Base-by-base conservation (phyloP, 1,140 invertebrate genomes). In the Eueides isabella region DNA sequence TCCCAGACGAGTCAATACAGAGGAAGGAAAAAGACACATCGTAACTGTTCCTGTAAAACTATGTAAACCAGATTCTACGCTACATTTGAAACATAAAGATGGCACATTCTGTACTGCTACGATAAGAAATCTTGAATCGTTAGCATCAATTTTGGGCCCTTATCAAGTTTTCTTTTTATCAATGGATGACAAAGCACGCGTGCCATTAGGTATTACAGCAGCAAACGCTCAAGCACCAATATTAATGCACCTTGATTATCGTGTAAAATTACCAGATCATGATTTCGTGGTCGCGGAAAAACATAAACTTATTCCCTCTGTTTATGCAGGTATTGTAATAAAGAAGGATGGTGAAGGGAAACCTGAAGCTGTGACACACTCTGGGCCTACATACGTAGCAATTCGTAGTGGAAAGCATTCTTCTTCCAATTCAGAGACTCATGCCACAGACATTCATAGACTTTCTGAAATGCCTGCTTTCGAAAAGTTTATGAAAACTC, bases 141-240 rank as follows among this genome's bases (percentile, higher is more conserved):
- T 75, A 75, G 79, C 73, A 71, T 77, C 73, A 74, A 75, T 80
- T 77, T 75, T 80, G 71, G 72, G 75, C n/a, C 78, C 75, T 63
- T 66, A 80, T 28, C 72, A 76, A 74, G 78, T n/a, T n/a, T n/a
- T 80, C 69, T 76, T 76, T 61, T 77, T 80, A 72, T 68, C 71
- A n/a, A n/a, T n/a, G n/a, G 75, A 75, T 77, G 75, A 77, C 29
- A 79, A 79, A 67, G 73, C 77, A 71, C 77, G 74, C 23, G 73
- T 75, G 29, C 73, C 73, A 33, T 69, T 78, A 31, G 72, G 72
- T 35, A 72, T 75, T 74, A 73, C 76, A 74, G 68, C 76, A 77
- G 76, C 71, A 55, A 77, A 74, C 61, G 67, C 71, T 77, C 76
- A 77, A 74, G 71, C 71, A 67, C 76, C 71, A 74, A 71, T 74